A percentile compares a stretch with the other conserved stretches of the same genome.
Evolutionary conservation across 2,797 vertebrate species (phyloP).

Genomic region (Pygocentrus nattereri): DNA sequence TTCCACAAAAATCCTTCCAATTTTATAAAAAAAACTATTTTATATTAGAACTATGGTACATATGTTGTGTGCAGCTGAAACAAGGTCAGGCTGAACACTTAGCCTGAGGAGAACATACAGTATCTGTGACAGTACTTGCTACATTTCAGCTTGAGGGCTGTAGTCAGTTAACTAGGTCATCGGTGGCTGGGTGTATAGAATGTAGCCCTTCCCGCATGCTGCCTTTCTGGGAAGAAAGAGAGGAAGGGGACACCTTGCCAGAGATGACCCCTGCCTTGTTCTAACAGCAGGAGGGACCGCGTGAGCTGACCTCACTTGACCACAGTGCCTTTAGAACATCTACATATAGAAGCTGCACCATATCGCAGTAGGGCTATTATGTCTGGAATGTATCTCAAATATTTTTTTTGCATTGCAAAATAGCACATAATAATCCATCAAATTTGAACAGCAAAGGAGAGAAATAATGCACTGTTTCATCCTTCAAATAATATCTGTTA

Average conservation of each 20-base stretch:
- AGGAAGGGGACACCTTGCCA: slow-evolving; percentile 50
- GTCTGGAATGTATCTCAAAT: slow-evolving; percentile 36
- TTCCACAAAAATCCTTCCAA: not conserved
- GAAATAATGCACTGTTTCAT: not conserved
- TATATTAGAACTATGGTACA: not conserved
- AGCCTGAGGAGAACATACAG: slow-evolving; percentile 17
- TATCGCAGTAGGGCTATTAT: slow-evolving; percentile 43
- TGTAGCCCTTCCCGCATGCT: slow-evolving; percentile 31
- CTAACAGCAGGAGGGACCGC: slow-evolving; percentile 44
- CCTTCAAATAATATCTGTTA: not conserved
- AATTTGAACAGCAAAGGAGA: slow-evolving; percentile 13
- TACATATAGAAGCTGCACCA: slow-evolving; percentile 53
- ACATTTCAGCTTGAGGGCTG: slow-evolving; percentile 42
- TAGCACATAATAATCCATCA: slow-evolving; percentile 5
- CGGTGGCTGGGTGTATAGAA: slow-evolving; percentile 48
- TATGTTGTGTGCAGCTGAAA: not conserved
- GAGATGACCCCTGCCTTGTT: slow-evolving; percentile 43
- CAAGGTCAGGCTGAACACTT: slow-evolving; percentile 22
- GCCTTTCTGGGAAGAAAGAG: slow-evolving; percentile 46
- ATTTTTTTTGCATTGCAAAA: slow-evolving; percentile 23
- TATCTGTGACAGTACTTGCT: slow-evolving; percentile 40
- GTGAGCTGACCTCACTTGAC: slow-evolving; percentile 53
- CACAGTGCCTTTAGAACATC: slow-evolving; percentile 39
- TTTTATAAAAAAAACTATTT: not conserved
- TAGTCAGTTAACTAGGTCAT: slow-evolving; percentile 57